A percentile compares a stretch with the other conserved stretches of the same genome.
These are phyloP conservation scores for Ceratosolen solmsi DNA, from an alignment of 1,140 invertebrate species.

Conservation along the genomic window DNA sequence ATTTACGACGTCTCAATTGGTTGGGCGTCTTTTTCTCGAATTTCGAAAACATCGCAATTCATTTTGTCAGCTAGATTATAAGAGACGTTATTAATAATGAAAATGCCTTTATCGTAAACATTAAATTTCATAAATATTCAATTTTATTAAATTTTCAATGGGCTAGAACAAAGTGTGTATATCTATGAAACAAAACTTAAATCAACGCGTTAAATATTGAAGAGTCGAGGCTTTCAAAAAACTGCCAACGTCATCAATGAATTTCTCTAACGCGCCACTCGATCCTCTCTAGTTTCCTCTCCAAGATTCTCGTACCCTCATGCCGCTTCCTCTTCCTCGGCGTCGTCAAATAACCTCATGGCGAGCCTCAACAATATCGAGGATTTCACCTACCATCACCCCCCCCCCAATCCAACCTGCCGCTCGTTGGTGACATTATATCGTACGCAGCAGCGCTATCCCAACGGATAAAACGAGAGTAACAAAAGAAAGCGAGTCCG, in stretches of 20 bases:
- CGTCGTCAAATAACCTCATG: constrained; percentile 12
- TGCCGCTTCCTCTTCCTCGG: background rate
- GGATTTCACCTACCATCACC: background rate
- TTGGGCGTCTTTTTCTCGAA: background rate
- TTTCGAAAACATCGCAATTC: background rate
- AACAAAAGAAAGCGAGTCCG: background rate
- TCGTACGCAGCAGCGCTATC: background rate
- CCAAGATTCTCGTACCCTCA: background rate
- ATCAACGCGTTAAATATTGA: background rate
- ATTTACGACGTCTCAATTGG: no score
- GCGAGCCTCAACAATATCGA: constrained; percentile 17
- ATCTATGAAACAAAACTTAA: background rate
- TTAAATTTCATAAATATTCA: background rate
- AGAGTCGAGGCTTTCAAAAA: constrained; percentile 10
- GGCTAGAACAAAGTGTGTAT: background rate
- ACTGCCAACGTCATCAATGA: constrained; percentile 22
- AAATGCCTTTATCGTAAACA: background rate
- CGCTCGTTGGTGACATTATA: constrained; percentile 28
- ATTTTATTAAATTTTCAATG: background rate
- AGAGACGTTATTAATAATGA: background rate
- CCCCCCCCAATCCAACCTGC: background rate
- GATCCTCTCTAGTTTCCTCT: constrained; percentile 34
- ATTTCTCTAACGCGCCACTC: constrained; percentile 20
- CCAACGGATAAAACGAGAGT: background rate
- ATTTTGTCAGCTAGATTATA: background rate